phyloP scores from a whole-genome alignment of 1,140 invertebrate genomes.

The Pissodes strobi region DNA sequence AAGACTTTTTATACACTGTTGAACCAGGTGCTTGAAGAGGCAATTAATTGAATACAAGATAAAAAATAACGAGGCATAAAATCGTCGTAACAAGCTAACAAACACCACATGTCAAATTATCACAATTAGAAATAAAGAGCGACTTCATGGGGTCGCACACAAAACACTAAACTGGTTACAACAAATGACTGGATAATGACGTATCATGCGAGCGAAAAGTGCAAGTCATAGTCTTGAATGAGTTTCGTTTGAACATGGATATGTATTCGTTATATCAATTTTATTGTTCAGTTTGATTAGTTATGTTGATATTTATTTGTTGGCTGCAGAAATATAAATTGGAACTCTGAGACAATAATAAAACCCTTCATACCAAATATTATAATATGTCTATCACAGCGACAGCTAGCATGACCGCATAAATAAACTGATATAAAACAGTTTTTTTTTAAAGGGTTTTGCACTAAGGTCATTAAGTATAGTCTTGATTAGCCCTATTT shows the following conservation, averaged over 20 bases:
- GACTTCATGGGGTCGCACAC: slow-evolving; percentile 14
- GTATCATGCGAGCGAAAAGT: slow-evolving; percentile 1
- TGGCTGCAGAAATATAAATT: too few relatives aligned
- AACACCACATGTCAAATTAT: slow-evolving; percentile 21
- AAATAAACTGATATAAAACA: too few relatives aligned
- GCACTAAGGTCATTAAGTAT: too few relatives aligned
- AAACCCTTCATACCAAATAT: too few relatives aligned
- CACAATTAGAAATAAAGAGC: slow-evolving; percentile 16
- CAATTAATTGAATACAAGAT: slow-evolving; percentile 7
- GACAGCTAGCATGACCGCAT: too few relatives aligned
- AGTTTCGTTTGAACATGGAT: background rate
- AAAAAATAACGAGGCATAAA: slow-evolving; percentile 24
- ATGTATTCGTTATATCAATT: too few relatives aligned
- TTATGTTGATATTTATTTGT: too few relatives aligned
- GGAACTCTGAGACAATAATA: too few relatives aligned
- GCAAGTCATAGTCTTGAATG: slow-evolving; percentile 12
- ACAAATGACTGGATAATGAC: slow-evolving; percentile 20
- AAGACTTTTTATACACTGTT: background rate
- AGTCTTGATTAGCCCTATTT: too few relatives aligned
- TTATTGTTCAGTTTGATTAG: too few relatives aligned
- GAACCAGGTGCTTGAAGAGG: slow-evolving; percentile 11
- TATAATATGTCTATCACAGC: too few relatives aligned
- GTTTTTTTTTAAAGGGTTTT: too few relatives aligned
- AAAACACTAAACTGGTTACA: slow-evolving; percentile 20
- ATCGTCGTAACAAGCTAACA: slow-evolving; percentile 18